These are phyloP conservation scores for Drosophila insularis DNA, from an alignment of 1,140 invertebrate species.

Conservation along the genomic window DNA sequence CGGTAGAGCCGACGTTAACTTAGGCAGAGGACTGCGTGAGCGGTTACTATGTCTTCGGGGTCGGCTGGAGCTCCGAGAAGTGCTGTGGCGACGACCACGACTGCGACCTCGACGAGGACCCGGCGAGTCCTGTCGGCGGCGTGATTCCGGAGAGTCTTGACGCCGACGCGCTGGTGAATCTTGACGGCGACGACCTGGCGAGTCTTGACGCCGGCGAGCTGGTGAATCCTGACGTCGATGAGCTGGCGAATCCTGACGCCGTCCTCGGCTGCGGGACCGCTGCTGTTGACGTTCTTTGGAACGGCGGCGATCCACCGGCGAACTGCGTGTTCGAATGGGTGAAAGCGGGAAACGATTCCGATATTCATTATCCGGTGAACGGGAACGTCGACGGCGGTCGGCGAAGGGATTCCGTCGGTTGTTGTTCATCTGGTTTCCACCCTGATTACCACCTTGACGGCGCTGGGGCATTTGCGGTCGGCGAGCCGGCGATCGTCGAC, in stretches of 20 bases:
- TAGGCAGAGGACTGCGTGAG: constrained; percentile 52
- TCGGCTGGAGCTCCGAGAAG: constrained; percentile 54
- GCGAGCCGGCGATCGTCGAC: constrained; percentile 57
- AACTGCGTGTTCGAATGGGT: constrained; percentile 53
- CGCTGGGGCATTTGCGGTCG: constrained; percentile 53
- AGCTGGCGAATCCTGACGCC: constrained; percentile 49
- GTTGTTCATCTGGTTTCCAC: constrained; percentile 37
- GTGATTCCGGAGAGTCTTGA: constrained; percentile 20
- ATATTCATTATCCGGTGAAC: constrained; percentile 62
- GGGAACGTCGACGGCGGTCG: constrained; percentile 68
- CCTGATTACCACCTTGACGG: constrained; percentile 25
- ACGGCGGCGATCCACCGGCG: constrained; percentile 53
- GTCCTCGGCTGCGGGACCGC: constrained; percentile 56
- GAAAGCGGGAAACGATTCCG: constrained; percentile 73
- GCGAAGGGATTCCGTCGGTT: constrained; percentile 69
- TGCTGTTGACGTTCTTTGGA: constrained; percentile 47
- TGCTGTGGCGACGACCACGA: constrained; percentile 55
- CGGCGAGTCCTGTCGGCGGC: constrained; percentile 38
- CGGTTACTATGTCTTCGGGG: constrained; percentile 36
- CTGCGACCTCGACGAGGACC: constrained; percentile 44
- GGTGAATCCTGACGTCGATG: constrained; percentile 17
- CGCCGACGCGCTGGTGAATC: constrained; percentile 38
- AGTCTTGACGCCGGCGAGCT: constrained; percentile 19
- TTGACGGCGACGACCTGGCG: constrained; percentile 43
- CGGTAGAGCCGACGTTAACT: constrained; percentile 35